Conservation (phyloP, 2,113 vertebrate species). For the Hiodon tergisus region DNA sequence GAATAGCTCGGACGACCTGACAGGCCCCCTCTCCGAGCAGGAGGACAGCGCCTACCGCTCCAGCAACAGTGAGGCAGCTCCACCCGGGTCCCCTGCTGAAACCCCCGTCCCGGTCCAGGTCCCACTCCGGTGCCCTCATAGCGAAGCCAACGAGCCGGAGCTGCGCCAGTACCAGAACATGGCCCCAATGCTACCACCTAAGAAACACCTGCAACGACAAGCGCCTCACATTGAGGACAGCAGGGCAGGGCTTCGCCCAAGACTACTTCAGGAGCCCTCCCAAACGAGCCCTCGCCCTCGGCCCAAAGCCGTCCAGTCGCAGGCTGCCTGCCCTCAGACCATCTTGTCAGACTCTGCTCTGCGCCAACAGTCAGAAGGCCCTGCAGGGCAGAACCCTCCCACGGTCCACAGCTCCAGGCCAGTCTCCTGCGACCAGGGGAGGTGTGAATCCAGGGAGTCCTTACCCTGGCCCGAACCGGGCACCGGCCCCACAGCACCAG, state of each 20-base stretch:
- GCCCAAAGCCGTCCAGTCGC: slow-evolving; percentile 26
- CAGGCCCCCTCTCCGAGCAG: slow-evolving; percentile 54
- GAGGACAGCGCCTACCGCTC: slow-evolving; percentile 64
- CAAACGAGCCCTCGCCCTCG: slow-evolving; percentile 45
- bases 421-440: slow-evolving; percentile 52
- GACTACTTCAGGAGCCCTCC: slow-evolving; percentile 58
- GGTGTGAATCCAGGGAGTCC: slow-evolving; percentile 53
- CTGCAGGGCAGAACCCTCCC: slow-evolving; percentile 36
- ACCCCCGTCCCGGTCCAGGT: slow-evolving; percentile 38
- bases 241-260: slow-evolving; percentile 45
- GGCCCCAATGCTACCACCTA: slow-evolving; percentile 71
- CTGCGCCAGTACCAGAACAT: slow-evolving; percentile 56
- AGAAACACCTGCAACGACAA: slow-evolving; percentile 55
- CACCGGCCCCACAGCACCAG: slow-evolving; percentile 38
- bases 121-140: slow-evolving; percentile 29
- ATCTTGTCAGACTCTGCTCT: neutral
- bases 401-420: slow-evolving; percentile 59
- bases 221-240: slow-evolving; percentile 40
- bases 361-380: slow-evolving; percentile 40
- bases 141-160: slow-evolving; percentile 30
- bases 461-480: slow-evolving; percentile 36
- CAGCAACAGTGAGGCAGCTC: slow-evolving; percentile 49
- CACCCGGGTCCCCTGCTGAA: slow-evolving; percentile 48
- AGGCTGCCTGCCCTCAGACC: slow-evolving; percentile 33
- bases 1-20: slow-evolving; percentile 69